Percentiles rank a stretch among this genome's conserved stretches.
Conservation (phyloP, 2,888 invertebrate genomes). For the Drosophila neonasuta region DNA sequence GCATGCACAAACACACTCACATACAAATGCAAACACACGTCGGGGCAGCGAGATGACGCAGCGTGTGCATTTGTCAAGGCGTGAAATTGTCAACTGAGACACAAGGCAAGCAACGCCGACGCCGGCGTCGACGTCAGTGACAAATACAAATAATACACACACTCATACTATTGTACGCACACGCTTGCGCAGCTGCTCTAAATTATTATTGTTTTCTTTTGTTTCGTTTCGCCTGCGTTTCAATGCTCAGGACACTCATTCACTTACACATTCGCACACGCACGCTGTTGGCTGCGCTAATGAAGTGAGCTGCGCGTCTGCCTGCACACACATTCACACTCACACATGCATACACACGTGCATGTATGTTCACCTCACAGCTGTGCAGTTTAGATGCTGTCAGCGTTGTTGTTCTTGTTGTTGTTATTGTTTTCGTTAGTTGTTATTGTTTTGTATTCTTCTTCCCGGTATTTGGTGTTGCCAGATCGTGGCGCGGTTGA, state of each 20-base stretch:
- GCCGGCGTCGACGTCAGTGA: constrained; percentile 8
- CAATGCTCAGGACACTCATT: constrained; percentile 42
- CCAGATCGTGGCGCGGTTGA: constrained; percentile 29
- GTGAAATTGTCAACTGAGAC: constrained; percentile 60
- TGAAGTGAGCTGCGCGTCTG: not conserved
- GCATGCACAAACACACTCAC: constrained; percentile 4
- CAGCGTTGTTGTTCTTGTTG: not conserved
- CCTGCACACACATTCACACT: constrained; percentile 2
- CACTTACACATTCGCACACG: constrained; percentile 8
- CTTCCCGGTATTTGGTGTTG: constrained; percentile 19
- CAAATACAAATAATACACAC: constrained; percentile 29
- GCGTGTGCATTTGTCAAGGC: constrained; percentile 54
- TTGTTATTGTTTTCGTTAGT: not conserved
- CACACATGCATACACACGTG: constrained; percentile 6
- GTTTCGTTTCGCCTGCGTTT: constrained; percentile 20
- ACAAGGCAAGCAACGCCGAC: constrained; percentile 17
- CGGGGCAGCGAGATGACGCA: constrained; percentile 32
- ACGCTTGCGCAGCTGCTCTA: constrained; percentile 52
- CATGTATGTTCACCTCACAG: constrained; percentile 6
- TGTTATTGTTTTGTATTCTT: not conserved
- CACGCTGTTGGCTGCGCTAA: not conserved
- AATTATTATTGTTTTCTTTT: constrained; percentile 49
- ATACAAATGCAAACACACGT: constrained; percentile 5
- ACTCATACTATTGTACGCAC: constrained; percentile 3
- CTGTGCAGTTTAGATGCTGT: constrained; percentile 16